Percentiles rank a stretch among this genome's conserved stretches.
Evolutionary conservation across 2,888 invertebrate species (phyloP).

Genomic region (Ectemnius lituratus): DNA sequence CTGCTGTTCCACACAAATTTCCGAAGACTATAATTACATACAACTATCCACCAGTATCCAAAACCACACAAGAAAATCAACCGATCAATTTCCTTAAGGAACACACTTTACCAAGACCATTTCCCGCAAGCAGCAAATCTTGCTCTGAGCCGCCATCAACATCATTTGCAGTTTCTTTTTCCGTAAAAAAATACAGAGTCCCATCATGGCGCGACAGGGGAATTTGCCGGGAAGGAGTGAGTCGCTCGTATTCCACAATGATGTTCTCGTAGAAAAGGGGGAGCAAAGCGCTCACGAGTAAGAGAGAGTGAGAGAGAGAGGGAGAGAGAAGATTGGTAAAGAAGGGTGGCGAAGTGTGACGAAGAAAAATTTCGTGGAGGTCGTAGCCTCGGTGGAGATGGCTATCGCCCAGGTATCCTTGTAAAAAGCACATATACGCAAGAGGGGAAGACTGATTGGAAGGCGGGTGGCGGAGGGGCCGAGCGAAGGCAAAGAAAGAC

Average conservation of each 20-base stretch:
- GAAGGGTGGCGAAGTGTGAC: slow-evolving; percentile 7
- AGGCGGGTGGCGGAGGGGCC: slow-evolving; percentile 13
- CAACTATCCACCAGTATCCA: no score
- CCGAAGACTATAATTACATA: no score
- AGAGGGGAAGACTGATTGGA: slow-evolving; percentile 9
- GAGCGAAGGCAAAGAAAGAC: slow-evolving; percentile 13
- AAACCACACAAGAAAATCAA: no score
- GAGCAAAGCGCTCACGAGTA: neutral
- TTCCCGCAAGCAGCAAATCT: no score
- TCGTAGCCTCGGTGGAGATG: slow-evolving; percentile 32
- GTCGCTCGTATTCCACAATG: slow-evolving; percentile 20
- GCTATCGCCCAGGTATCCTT: slow-evolving; percentile 49
- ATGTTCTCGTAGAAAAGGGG: slow-evolving; percentile 9
- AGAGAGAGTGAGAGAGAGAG: neutral
- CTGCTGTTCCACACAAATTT: no score
- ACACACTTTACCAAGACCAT: no score
- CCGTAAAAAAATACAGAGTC: neutral
- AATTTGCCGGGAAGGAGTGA: slow-evolving; percentile 19
- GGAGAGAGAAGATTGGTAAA: neutral
- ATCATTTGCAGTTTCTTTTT: slow-evolving; percentile 18
- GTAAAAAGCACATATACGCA: slow-evolving; percentile 47
- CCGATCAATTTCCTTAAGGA: no score
- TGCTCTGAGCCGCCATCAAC: neutral
- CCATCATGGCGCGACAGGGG: neutral
- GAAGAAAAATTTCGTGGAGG: slow-evolving; percentile 44